phyloP scores from a whole-genome alignment of 1,140 invertebrate genomes.

The Piezodorus guildinii region DNA sequence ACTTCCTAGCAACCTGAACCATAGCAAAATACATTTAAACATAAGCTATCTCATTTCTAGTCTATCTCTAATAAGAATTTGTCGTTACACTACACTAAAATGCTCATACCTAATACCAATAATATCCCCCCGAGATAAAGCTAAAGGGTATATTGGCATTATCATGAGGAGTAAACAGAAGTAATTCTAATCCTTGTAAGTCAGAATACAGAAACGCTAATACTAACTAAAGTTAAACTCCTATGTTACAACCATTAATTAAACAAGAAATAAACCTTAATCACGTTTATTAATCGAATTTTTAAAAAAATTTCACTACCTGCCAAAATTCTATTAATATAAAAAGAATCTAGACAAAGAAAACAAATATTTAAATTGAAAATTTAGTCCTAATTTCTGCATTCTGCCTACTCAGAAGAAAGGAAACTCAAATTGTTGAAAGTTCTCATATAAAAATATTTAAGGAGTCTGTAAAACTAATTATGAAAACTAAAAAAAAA shows the following conservation, averaged over 20 bases:
- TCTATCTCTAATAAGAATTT: conserved; percentile 2
- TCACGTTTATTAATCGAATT: no score
- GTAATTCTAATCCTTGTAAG: neutral
- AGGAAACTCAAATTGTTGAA: neutral
- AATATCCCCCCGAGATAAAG: neutral
- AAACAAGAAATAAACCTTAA: no score
- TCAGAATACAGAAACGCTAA: conserved; percentile 19
- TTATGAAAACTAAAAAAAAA: no score
- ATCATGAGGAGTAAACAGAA: conserved; percentile 1
- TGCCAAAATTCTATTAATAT: neutral
- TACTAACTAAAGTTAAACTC: no score
- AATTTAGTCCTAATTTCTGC: conserved; percentile 10
- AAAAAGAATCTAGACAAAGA: neutral
- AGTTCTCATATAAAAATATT: neutral
- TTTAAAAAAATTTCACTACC: no score
- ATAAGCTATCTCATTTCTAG: conserved; percentile 17
- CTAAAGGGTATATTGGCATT: conserved; percentile 18
- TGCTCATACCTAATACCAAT: conserved; percentile 21
- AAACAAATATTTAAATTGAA: neutral
- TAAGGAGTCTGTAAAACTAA: no score
- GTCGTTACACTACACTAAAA: conserved; percentile 5
- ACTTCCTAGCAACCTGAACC: conserved; percentile 22
- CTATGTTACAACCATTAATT: no score
- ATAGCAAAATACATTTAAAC: conserved; percentile 19
- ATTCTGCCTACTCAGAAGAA: conserved; percentile 17